Base-by-base conservation (phyloP, 1,140 invertebrate species). In the Drosophila prosaltans region DNA sequence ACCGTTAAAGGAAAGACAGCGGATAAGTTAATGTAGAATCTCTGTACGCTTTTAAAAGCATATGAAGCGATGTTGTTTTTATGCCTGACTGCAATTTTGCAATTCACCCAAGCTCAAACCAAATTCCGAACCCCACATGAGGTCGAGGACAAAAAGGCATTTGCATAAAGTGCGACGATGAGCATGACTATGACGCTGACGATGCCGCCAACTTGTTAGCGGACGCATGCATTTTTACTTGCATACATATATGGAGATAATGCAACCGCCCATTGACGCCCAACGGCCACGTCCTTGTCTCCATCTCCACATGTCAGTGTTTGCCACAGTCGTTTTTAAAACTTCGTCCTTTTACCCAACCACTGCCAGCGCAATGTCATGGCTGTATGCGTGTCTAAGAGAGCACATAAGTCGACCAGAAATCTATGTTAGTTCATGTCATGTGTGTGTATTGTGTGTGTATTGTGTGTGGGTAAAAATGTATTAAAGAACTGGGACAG, bases 31-130 rank as follows among this genome's bases (percentile, higher is more conserved):
- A 88, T 88, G 84, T 88, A 78, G 40, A 88, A 84, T 78, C 71
- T 88, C 84, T 89, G 84, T 88, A 89, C 84, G 59, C 51, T 84
- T 72, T 88, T 74, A 83, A 89, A 84, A 89, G 83, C 82, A 88
- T 89, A 81, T 75, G 74, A 84, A 70, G 51, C 77, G 66, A 80
- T 89, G 84, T 88, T 84, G 66, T 88, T 73, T 78, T 88, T 89
- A 89, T 78, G 84, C 77, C 73, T 89, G 68, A 88, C 45, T 51
- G 65, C 78, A 78, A 57, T 16, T 16, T 16, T 16, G 16, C 16
- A 16, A 16, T 16, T 36, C 58, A 1, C 11, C 39, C 36, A 16
- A 7, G 32, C 32, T 2, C 43, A 40, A 41, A 26, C 60, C n/a
- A 39, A 43, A 70, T 74, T 55, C 58, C 55, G 16, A 68, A 70